Evolutionary conservation across 2,888 invertebrate species (phyloP), one percentile per base, ranked within the genome.

Genomic region (Steinernema carpocapsae): DNA sequence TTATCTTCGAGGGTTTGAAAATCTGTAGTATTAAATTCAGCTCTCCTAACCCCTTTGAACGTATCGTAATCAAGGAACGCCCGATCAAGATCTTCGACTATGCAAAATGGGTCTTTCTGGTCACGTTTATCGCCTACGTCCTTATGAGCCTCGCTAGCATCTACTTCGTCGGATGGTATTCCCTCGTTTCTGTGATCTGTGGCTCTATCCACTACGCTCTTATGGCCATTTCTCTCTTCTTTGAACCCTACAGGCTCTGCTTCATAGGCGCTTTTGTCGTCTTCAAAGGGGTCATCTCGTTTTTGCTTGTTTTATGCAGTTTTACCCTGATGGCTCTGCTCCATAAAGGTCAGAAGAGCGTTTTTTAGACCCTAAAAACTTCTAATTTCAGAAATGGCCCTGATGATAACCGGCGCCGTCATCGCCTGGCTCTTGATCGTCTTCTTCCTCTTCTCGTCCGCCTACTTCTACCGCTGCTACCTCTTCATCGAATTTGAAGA

Each of bases 381-480:
- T 4, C n/a, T 48, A 19, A 7, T 48, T 48, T 22, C 24, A 56
- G 17, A 64, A 37, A 64, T 64, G 64, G 32, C 37, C 64, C 10
- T 32, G 7, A 64, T 64, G 32, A 64, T 64, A 29, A 29, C 29
- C 12, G 64, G 64, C 29, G 64, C 64, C 3, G n/a, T 64, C 4
- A 7, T n/a, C 37, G 6, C 32, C 37, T 64, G 32, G 29, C 3
- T 64, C 17, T 32, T 64, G 29, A 29, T 64, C 64, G 32, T 64
- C 29, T 64, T 64, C 32, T 64, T 64, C 64, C 64, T 64, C 29
- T 29, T 29, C 64, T 2, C 29, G 17, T 6, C 32, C 12, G 29
- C 32, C 64, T 64, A 64, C 64, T 64, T 64, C 14, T 64, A 64
- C 64, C 29, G 64, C 2, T 64, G 32, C 19, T 64, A 64, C 29